A percentile compares a stretch with the other conserved stretches of the same genome.
Evolutionary conservation across 2,113 vertebrate species (phyloP).

Genomic region (Nycticebus coucang): DNA sequence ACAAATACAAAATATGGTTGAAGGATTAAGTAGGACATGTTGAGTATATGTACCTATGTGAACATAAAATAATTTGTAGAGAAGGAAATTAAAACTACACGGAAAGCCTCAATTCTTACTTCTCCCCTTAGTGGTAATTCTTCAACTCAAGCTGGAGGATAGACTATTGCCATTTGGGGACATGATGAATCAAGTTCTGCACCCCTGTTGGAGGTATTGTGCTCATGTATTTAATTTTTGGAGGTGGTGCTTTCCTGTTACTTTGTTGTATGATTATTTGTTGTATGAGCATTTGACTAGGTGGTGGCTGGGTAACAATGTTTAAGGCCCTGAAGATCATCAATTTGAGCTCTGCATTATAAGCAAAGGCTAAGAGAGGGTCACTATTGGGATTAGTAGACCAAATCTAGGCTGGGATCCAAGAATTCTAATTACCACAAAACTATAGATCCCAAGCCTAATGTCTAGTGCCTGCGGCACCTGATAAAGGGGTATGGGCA

Average conservation of each 20-base stretch:
- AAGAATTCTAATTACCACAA: neutral
- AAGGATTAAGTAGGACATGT: neutral
- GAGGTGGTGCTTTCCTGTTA: neutral
- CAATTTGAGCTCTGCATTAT: neutral
- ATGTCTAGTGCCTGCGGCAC: neutral
- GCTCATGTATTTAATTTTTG: neutral
- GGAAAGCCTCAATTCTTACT: neutral
- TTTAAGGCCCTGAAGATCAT: neutral
- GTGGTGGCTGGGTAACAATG: neutral
- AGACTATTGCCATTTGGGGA: neutral
- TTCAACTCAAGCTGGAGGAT: neutral
- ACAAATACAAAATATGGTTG: neutral
- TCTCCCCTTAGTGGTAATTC: neutral
- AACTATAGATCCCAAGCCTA: neutral
- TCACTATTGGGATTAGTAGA: neutral
- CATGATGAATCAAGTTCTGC: neutral
- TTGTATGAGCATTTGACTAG: neutral
- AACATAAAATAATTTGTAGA: conserved; percentile 11
- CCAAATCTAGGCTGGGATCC: neutral
- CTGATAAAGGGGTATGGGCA: neutral
- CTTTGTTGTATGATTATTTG: neutral
- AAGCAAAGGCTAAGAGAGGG: neutral
- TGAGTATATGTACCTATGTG: neutral
- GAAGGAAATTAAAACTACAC: neutral
- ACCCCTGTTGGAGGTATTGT: neutral